Evolutionary conservation across 1,140 invertebrate genomes (phyloP).

Genomic region (Sinella curviseta): DNA sequence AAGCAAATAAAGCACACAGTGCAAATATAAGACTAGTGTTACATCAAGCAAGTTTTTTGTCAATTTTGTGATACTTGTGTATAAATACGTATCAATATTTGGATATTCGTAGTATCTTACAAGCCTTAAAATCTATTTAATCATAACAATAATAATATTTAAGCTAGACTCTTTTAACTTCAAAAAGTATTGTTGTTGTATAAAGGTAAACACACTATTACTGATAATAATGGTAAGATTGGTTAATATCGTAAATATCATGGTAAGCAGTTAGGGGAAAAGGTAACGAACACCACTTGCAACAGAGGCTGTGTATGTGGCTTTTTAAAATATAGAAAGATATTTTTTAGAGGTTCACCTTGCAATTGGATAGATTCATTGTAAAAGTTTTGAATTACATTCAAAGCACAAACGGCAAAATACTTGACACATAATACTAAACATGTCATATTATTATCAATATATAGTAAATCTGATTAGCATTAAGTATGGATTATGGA

Average conservation of each 20-base stretch:
- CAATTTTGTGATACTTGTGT: neutral
- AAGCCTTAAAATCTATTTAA: slow-evolving; percentile 11
- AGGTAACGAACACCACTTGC: slow-evolving; percentile 16
- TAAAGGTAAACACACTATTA: too few species aligned
- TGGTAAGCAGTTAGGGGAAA: neutral
- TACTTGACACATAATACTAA: neutral
- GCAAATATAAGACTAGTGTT: slow-evolving; percentile 17
- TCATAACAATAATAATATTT: too few species aligned
- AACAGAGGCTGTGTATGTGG: slow-evolving; percentile 1
- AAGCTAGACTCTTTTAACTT: too few species aligned
- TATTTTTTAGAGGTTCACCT: neutral
- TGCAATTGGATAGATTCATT: neutral
- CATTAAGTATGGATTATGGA: neutral
- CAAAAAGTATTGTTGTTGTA: too few species aligned
- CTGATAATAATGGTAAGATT: too few species aligned
- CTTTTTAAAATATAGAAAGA: neutral
- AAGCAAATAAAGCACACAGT: slow-evolving; percentile 18
- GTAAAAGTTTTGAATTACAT: neutral
- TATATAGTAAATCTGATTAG: neutral
- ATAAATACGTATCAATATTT: too few species aligned
- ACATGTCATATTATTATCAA: neutral
- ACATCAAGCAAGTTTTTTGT: slow-evolving; percentile 5
- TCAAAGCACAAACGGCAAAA: slow-evolving; percentile 10
- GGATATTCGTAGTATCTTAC: neutral
- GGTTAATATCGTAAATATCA: neutral